These are phyloP conservation scores for Stenodera caucasica DNA, from an alignment of 2,888 invertebrate genomes.

Conservation along the genomic window DNA sequence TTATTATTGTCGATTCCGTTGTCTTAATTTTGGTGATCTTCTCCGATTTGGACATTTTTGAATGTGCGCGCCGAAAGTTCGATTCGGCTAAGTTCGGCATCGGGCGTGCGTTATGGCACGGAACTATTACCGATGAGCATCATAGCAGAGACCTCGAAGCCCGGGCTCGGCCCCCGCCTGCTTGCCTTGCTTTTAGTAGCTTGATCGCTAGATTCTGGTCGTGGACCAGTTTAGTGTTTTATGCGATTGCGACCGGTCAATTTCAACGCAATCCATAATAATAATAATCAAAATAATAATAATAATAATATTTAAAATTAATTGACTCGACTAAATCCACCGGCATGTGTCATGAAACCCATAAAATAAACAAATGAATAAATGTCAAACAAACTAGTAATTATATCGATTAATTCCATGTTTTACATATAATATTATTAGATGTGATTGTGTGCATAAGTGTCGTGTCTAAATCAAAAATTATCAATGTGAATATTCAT, in stretches of 20 bases:
- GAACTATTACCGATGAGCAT: slow-evolving; percentile 31
- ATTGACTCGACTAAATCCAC: slow-evolving; percentile 6
- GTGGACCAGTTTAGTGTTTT: slow-evolving; percentile 18
- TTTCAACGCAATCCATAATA: slow-evolving; percentile 11
- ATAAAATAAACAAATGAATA: slow-evolving; percentile 14
- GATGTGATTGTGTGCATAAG: not conserved
- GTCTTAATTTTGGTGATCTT: not conserved
- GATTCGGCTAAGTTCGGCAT: slow-evolving; percentile 28
- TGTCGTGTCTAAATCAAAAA: not conserved
- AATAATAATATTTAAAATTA: too few relatives aligned
- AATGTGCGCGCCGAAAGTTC: slow-evolving; percentile 26
- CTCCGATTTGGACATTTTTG: not conserved
- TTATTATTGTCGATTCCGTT: not conserved
- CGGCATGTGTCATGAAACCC: slow-evolving; percentile 22
- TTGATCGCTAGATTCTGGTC: slow-evolving; percentile 11
- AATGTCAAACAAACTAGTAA: not conserved
- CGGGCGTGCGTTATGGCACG: slow-evolving; percentile 37
- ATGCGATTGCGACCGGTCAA: slow-evolving; percentile 12
- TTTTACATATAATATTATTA: not conserved
- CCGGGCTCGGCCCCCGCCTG: slow-evolving; percentile 36
- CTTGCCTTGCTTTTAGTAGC: slow-evolving; percentile 16
- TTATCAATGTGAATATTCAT: not conserved
- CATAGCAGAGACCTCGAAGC: slow-evolving; percentile 39
- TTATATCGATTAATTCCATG: not conserved
- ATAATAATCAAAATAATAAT: too few relatives aligned